These are phyloP conservation scores for Fulmarus glacialis DNA, from an alignment of 2,113 vertebrate species.

Conservation along the genomic window DNA sequence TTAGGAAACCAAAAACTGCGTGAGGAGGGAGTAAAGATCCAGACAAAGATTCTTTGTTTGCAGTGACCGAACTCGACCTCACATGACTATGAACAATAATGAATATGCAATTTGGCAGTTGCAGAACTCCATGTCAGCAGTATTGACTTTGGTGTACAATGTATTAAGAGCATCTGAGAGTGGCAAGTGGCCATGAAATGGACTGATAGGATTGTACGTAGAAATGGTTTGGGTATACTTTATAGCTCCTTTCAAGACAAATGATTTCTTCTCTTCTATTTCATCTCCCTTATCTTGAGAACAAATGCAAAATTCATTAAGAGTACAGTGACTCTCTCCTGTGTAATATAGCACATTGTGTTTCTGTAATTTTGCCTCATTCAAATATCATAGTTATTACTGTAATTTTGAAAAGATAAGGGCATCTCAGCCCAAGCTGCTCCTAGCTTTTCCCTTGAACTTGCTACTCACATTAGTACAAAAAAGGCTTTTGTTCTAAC, in stretches of 20 bases:
- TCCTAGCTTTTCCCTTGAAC: background rate
- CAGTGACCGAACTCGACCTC: constrained; percentile 7
- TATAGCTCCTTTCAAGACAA: background rate
- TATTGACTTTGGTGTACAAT: background rate
- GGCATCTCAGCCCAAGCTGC: background rate
- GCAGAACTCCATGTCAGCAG: constrained; percentile 1
- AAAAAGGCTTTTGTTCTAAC: constrained; percentile 16
- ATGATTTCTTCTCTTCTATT: background rate
- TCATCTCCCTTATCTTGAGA: constrained; percentile 13
- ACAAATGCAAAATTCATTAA: constrained; percentile 25
- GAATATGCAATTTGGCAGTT: constrained; percentile 34
- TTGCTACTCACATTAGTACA: background rate
- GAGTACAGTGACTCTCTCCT: background rate
- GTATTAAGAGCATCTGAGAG: background rate
- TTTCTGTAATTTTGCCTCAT: background rate
- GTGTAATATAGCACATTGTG: background rate
- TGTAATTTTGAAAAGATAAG: constrained; percentile 16
- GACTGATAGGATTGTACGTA: background rate
- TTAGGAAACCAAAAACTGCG: constrained; percentile 6
- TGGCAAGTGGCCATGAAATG: background rate
- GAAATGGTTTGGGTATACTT: background rate
- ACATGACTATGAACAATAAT: constrained; percentile 24
- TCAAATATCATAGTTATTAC: background rate
- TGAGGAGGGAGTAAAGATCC: constrained; percentile 5
- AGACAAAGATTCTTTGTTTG: constrained; percentile 55